A percentile compares a stretch with the other conserved stretches of the same genome.
These are phyloP conservation scores for Perognathus longimembris DNA, from an alignment of 2,113 vertebrate species.

Conservation along the genomic window DNA sequence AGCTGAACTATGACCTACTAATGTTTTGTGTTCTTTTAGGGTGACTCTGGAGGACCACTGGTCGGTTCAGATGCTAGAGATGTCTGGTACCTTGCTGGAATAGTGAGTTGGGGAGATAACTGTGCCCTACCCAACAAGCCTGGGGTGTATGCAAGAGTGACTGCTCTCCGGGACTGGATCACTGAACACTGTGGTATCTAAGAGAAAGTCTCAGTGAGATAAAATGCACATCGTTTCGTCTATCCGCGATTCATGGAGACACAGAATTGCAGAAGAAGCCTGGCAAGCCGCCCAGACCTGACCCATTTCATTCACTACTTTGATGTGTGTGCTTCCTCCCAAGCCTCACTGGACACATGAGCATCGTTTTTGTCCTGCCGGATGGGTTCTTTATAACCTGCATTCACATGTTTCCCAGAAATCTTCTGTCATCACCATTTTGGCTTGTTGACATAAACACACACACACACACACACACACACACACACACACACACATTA, in stretches of 20 bases:
- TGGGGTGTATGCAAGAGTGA: constrained; percentile 88
- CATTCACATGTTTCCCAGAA: constrained; percentile 22
- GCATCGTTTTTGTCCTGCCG: background rate
- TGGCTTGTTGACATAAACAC: background rate
- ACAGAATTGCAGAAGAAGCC: background rate
- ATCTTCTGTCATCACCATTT: constrained; percentile 34
- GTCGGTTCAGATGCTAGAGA: constrained; percentile 84
- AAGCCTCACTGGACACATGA: background rate
- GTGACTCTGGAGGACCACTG: constrained; percentile 91
- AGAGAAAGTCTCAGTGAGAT: constrained; percentile 58
- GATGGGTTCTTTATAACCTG: background rate
- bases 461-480: background rate
- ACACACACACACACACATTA: background rate
- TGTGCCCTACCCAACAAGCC: constrained; percentile 85
- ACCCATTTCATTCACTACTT: background rate
- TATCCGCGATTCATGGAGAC: constrained; percentile 34
- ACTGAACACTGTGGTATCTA: constrained; percentile 72
- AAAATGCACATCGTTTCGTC: background rate
- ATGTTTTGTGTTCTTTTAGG: constrained; percentile 78
- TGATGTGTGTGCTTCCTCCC: background rate
- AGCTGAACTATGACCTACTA: constrained; percentile 29
- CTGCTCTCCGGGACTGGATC: constrained; percentile 87
- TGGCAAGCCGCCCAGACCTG: background rate
- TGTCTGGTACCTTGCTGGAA: constrained; percentile 88
- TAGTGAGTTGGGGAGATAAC: constrained; percentile 87